Conservation (phyloP, 2,888 invertebrate genomes). For the Torymus tubicola region DNA sequence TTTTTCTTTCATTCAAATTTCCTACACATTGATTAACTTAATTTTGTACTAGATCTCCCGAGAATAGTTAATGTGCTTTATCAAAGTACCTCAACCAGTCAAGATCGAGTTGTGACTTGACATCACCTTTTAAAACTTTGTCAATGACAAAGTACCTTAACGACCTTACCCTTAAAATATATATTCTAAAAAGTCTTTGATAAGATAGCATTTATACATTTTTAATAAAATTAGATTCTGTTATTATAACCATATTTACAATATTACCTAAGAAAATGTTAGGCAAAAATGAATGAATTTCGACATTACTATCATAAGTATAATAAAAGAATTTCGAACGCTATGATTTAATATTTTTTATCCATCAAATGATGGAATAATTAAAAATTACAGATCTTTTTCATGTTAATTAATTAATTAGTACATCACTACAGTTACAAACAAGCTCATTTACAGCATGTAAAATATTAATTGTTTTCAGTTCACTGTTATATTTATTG, state of each 20-base stretch:
- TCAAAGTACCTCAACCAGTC: conserved; percentile 55
- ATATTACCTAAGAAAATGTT: conserved; percentile 53
- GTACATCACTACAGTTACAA: conserved; percentile 27
- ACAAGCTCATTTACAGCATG: conserved; percentile 50
- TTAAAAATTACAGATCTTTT: conserved; percentile 38
- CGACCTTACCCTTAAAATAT: conserved; percentile 63
- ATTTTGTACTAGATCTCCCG: conserved; percentile 65
- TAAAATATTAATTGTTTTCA: conserved; percentile 3
- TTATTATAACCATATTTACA: conserved; percentile 59
- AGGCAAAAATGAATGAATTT: conserved; percentile 57
- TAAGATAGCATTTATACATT: conserved; percentile 61
- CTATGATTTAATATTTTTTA: conserved; percentile 20
- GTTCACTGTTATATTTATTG: conserved; percentile 8
- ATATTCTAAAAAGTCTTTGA: conserved; percentile 65
- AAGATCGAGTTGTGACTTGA: conserved; percentile 48
- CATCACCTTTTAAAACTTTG: conserved; percentile 41
- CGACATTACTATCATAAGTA: conserved; percentile 46
- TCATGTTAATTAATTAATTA: not conserved
- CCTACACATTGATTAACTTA: conserved; percentile 60
- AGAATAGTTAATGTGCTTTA: conserved; percentile 55
- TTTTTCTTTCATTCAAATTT: conserved; percentile 28
- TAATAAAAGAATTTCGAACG: conserved; percentile 49
- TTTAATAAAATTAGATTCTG: conserved; percentile 59
- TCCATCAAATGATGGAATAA: conserved; percentile 21
- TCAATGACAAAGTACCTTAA: conserved; percentile 56